Conservation (phyloP, 2,888 invertebrate species). For the Erebia aethiops region DNA sequence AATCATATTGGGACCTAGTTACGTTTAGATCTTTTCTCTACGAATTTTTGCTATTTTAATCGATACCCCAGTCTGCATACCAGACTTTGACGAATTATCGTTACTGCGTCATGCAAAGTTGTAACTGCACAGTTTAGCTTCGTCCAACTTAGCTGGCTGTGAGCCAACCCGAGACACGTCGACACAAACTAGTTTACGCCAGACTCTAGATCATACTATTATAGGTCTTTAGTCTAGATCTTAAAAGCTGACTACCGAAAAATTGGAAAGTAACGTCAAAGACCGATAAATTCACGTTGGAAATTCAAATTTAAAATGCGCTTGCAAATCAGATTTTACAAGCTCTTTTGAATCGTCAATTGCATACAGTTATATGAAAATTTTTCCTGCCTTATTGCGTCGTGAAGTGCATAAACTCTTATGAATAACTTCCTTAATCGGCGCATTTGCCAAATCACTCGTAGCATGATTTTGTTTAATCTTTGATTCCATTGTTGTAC, state of each 20-base stretch:
- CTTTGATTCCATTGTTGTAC: no score
- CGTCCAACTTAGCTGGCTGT: conserved; percentile 6
- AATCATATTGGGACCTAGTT: no score
- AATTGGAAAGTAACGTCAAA: conserved; percentile 15
- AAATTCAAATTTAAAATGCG: conserved; percentile 16
- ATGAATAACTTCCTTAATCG: background rate
- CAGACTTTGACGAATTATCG: background rate
- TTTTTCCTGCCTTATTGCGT: background rate
- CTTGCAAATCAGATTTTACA: conserved; percentile 8
- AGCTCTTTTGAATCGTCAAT: conserved; percentile 11
- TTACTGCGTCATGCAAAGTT: conserved; percentile 7
- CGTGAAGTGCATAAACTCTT: background rate
- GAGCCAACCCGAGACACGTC: conserved; percentile 15
- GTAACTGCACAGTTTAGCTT: conserved; percentile 6
- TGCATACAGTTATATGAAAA: background rate
- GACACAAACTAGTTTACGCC: conserved; percentile 19
- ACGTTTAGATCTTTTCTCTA: background rate
- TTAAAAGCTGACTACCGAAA: conserved; percentile 20
- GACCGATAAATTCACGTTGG: conserved; percentile 14
- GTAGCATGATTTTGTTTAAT: background rate
- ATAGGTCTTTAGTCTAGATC: conserved; percentile 10
- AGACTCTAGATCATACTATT: conserved; percentile 15
- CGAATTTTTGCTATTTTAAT: background rate
- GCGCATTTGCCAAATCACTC: background rate
- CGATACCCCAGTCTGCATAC: background rate